A percentile compares a stretch with the other conserved stretches of the same genome.
Conservation (phyloP, 2,113 vertebrate genomes). For the Sylvietta virens region DNA sequence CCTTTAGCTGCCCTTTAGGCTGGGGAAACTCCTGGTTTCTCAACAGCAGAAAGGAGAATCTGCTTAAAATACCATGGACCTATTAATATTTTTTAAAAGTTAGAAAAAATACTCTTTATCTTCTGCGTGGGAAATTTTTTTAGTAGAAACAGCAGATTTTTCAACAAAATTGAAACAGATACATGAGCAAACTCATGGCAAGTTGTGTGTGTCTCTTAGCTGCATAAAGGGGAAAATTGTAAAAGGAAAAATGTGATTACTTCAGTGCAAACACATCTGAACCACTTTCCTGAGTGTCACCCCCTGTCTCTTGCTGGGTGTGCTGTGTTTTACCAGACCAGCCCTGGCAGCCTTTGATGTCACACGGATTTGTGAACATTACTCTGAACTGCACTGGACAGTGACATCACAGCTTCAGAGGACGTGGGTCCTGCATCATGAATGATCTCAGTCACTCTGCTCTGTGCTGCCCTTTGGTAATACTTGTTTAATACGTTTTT, state of each 20-base stretch:
- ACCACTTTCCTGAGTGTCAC: neutral
- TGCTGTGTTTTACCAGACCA: neutral
- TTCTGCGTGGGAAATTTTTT: neutral
- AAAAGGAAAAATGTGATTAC: neutral
- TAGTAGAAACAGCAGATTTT: neutral
- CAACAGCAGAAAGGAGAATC: neutral
- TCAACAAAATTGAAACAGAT: neutral
- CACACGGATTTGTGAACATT: neutral
- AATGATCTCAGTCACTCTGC: neutral
- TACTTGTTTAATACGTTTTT: neutral
- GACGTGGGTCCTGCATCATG: rapidly evolving
- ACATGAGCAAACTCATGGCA: neutral
- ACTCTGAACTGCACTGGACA: neutral
- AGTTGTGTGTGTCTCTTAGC: neutral
- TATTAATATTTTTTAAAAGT: neutral
- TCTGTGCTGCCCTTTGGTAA: neutral
- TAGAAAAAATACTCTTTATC: neutral
- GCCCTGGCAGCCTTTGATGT: neutral
- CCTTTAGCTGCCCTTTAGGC: neutral
- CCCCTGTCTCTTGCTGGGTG: neutral
- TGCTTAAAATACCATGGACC: neutral
- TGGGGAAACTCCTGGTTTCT: neutral
- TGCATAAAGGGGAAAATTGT: neutral
- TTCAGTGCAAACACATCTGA: neutral
- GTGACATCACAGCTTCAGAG: neutral